Evolutionary conservation across 2,888 invertebrate genomes (phyloP), one percentile per base, ranked within the genome.

Genomic region (Sphaeridia pumilis): DNA sequence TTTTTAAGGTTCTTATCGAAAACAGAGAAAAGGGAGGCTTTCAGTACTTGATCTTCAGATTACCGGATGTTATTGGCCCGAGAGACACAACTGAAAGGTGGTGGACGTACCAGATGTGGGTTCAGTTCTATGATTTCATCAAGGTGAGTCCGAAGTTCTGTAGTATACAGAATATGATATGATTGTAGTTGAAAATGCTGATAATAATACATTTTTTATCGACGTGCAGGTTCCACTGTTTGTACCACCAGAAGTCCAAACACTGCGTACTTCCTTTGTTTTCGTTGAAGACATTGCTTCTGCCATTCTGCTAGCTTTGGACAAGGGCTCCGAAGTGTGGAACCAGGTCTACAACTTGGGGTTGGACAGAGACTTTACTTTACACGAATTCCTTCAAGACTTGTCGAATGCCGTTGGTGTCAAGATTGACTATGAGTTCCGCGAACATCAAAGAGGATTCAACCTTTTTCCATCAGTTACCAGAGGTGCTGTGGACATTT

Each of bases 71-170:
- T 2, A 60, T 74, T 14, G 74, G 74, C 7, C 69, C 70, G 31
- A 63, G 72, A 25, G 74, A 74, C 59, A 72, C 69, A 24, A 74
- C 73, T 0, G 67, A 70, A 50, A 63, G 74, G 5, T 72, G 69
- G 68, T 73, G 72, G 72, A 66, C 70, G 2, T 73, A 73, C 59
- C 72, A 72, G 55, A 55, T 72, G 56, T 73, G 73, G 73, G 63
- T 73, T 31, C 65, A 67, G 56, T 65, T 71, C 38, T 59, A 64
- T 28, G 55, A 63, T 4, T 58, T 65, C 49, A 61, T 69, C 7
- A 64, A 67, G 26, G 62, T 63, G 20, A 22, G 25, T n/a, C n/a
- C n/a, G n/a, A 25, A 31, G 31, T 31, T n/a, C 14, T 31, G 31
- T 31, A 10, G 31, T 7, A 41, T 12, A 41, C 7, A 10, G 10